Evolutionary conservation across 2,113 vertebrate species (phyloP).

Genomic region (Emydura subglobosa): DNA sequence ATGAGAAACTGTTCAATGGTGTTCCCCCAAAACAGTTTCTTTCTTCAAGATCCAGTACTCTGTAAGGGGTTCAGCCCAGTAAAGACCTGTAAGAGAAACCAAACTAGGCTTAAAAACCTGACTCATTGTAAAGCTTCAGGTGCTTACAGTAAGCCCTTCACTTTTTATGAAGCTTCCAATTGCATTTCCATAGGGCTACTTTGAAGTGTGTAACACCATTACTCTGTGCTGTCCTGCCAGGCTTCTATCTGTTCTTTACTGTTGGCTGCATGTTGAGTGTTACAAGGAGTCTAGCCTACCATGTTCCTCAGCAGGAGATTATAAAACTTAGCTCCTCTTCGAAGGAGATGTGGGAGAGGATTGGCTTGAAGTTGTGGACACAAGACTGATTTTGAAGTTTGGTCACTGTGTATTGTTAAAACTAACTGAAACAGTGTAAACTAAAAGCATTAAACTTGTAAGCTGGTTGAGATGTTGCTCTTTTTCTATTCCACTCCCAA

Average conservation of each 20-base stretch:
- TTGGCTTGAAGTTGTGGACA: fast-evolving
- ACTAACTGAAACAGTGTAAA: fast-evolving
- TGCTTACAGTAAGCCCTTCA: background rate
- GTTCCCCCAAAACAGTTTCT: background rate
- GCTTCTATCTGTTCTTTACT: fast-evolving
- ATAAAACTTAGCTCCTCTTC: background rate
- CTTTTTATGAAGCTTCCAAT: background rate
- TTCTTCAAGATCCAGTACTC: background rate
- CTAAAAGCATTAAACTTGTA: background rate
- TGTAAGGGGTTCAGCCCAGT: background rate
- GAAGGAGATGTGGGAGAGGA: background rate
- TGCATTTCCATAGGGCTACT: fast-evolving
- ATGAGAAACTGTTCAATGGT: background rate
- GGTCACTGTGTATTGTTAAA: fast-evolving
- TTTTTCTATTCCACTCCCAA: fast-evolving
- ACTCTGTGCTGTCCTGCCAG: background rate
- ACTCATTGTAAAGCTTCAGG: background rate
- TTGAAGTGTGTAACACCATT: fast-evolving
- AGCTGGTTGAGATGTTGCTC: fast-evolving
- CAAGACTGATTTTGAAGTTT: fast-evolving
- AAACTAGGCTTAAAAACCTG: background rate
- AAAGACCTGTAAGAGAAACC: background rate
- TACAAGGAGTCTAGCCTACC: background rate
- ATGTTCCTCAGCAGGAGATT: background rate
- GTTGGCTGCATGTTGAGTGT: fast-evolving